These are phyloP conservation scores for Tetraneura akinire DNA, from an alignment of 1,140 invertebrate genomes.

Conservation along the genomic window DNA sequence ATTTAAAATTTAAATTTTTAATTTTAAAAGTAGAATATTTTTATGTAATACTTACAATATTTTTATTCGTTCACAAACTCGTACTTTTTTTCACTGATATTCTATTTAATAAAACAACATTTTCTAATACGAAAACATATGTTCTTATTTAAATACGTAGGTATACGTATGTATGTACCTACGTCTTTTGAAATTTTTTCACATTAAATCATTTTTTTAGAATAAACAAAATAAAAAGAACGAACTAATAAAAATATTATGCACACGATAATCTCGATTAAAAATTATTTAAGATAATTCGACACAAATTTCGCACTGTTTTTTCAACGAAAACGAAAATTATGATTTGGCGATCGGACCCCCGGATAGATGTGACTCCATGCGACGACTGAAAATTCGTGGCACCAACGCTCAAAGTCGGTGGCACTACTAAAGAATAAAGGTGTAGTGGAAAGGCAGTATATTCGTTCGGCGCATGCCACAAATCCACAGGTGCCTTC, in stretches of 20 bases:
- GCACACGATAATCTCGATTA: background rate
- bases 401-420: background rate
- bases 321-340: background rate
- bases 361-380: conserved; percentile 29
- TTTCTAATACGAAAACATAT: too few species aligned
- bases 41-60: too few species aligned
- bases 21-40: too few species aligned
- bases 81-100: too few species aligned
- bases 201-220: too few species aligned
- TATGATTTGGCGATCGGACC: conserved; percentile 2
- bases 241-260: too few species aligned
- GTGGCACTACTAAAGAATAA: background rate
- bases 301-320: background rate
- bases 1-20: too few species aligned
- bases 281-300: background rate
- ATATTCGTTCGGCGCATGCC: conserved; percentile 23
- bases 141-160: background rate
- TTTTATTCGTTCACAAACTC: too few species aligned
- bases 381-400: conserved; percentile 34
- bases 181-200: too few species aligned
- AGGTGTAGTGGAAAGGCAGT: background rate
- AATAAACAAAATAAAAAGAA: too few species aligned
- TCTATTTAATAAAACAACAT: too few species aligned
- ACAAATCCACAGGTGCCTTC: conserved; percentile 35
- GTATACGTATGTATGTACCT: too few species aligned